Evolutionary conservation across 2,113 vertebrate genomes (phyloP).

Genomic region (Neolamprologus falcicula): DNA sequence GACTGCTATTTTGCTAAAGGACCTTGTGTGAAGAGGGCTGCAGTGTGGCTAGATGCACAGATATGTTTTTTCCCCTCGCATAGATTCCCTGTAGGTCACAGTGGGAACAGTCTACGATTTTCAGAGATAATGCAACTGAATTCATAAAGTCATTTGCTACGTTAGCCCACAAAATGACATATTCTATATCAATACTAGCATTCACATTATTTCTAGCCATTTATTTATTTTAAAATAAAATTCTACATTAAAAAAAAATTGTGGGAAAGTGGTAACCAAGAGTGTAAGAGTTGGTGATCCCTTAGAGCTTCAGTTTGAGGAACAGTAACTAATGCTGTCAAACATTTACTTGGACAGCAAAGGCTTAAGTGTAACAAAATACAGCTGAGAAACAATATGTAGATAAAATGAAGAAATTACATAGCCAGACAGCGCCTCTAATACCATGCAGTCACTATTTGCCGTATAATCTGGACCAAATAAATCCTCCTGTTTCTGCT

Average conservation of each 20-base stretch:
- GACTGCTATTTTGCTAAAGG: slow-evolving; percentile 82
- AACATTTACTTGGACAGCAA: not conserved
- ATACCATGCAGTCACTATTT: not conserved
- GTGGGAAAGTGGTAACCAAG: not conserved
- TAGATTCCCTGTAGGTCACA: slow-evolving; percentile 23
- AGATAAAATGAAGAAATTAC: not conserved
- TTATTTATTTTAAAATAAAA: not conserved
- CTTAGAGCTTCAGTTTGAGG: not conserved
- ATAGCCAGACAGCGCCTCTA: not conserved
- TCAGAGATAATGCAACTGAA: slow-evolving; percentile 8
- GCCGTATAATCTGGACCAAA: not conserved
- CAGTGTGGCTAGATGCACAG: slow-evolving; percentile 34
- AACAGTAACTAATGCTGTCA: not conserved
- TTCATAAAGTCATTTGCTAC: not conserved
- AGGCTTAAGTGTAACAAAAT: not conserved
- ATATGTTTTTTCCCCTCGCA: not conserved
- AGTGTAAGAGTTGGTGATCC: not conserved
- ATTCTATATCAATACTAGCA: not conserved
- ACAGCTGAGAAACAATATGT: not conserved
- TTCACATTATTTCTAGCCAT: not conserved
- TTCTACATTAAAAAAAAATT: not conserved
- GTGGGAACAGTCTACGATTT: not conserved
- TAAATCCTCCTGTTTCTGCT: not conserved
- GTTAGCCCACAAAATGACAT: not conserved
- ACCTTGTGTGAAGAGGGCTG: slow-evolving; percentile 50